Evolutionary conservation across 2,113 vertebrate genomes (phyloP).

Genomic region (Dipodomys merriami): DNA sequence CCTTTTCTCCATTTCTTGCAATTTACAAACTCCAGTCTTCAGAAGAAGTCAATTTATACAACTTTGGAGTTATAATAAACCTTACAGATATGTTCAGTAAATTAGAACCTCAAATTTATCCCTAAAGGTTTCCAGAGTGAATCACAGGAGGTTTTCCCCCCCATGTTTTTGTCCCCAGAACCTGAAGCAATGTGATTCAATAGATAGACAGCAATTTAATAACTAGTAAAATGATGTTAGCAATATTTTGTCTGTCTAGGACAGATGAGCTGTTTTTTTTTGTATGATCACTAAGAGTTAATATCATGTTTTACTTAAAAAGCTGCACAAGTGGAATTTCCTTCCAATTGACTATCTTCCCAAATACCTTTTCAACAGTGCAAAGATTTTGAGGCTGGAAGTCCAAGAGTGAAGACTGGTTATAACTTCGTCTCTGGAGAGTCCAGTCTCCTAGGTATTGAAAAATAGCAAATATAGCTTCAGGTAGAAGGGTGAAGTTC

Average conservation of each 20-base stretch:
- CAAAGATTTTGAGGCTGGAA: not conserved
- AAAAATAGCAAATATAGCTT: not conserved
- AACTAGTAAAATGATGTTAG: conserved; percentile 37
- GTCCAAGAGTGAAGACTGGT: not conserved
- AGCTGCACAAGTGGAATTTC: not conserved
- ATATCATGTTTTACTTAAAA: conserved; percentile 8
- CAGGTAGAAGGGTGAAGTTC: not conserved
- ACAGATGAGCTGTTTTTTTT: not conserved
- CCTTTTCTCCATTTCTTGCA: conserved; percentile 53
- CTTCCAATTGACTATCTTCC: not conserved
- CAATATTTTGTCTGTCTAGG: conserved; percentile 35
- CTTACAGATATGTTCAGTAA: conserved; percentile 63
- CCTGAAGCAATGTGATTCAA: conserved; percentile 64
- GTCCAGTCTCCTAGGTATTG: not conserved
- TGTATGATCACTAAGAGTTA: not conserved
- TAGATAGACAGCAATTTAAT: conserved; percentile 59
- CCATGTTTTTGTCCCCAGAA: not conserved
- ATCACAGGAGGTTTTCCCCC: not conserved
- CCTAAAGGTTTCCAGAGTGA: conserved; percentile 62
- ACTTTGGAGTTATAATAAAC: conserved; percentile 51
- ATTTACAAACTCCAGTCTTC: conserved; percentile 62
- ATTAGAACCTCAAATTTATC: conserved; percentile 43
- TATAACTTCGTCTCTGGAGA: not conserved
- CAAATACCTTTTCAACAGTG: not conserved
- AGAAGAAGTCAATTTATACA: conserved; percentile 66